These are phyloP conservation scores for Mnemiopsis leidyi DNA, from an alignment of 37 sponge, comb jelly and placozoan genomes.

Conservation along the genomic window DNA sequence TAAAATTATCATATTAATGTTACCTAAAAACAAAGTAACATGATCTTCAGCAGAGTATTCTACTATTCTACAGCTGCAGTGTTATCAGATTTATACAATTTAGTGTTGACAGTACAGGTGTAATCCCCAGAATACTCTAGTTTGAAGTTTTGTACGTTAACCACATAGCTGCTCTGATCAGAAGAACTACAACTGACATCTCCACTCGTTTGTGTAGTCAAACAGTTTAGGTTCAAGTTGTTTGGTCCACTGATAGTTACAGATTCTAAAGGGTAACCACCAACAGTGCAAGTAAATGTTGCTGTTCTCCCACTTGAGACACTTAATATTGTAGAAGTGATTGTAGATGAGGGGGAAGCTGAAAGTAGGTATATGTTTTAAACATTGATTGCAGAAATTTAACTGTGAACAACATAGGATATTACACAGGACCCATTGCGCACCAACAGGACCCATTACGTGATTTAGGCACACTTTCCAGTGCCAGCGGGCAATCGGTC, in stretches of 20 bases:
- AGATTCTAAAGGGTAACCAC: conserved; percentile 17
- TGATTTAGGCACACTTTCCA: too few relatives aligned
- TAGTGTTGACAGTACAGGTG: neutral
- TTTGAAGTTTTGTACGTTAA: neutral
- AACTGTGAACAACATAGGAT: neutral
- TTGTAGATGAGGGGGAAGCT: neutral
- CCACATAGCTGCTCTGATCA: neutral
- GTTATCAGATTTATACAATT: conserved; percentile 1
- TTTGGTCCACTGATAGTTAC: neutral
- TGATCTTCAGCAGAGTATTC: neutral
- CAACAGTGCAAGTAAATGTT: neutral
- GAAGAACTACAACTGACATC: neutral
- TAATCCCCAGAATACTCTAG: neutral
- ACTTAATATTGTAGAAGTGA: neutral
- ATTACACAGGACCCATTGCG: neutral
- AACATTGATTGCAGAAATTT: neutral
- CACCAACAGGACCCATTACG: too few relatives aligned
- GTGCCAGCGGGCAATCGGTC: too few relatives aligned
- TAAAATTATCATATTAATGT: too few relatives aligned
- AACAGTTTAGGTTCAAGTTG: neutral
- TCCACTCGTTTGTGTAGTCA: neutral
- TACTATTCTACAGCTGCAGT: neutral
- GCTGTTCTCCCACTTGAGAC: neutral
- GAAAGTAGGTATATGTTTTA: neutral
- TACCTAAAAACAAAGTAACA: neutral